Evolutionary conservation across 2,113 vertebrate genomes (phyloP).

Genomic region (Ptilorrhoa leucosticta): DNA sequence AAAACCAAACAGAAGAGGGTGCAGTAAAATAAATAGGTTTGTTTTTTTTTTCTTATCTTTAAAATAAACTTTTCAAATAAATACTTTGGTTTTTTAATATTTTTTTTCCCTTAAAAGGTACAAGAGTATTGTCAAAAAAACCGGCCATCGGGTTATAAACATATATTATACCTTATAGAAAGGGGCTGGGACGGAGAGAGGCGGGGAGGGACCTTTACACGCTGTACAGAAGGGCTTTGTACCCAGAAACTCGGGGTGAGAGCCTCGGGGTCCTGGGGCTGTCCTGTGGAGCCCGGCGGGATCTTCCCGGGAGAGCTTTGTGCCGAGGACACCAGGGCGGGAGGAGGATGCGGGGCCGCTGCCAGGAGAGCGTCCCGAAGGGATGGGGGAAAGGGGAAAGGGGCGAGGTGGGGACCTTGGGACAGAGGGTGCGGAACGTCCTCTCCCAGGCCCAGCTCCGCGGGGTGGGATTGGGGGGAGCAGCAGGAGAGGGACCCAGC

Average conservation of each 20-base stretch:
- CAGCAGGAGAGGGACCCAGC: background rate
- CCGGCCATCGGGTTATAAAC: slow-evolving; percentile 33
- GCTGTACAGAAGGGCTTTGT: slow-evolving; percentile 26
- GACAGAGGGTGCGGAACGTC: background rate
- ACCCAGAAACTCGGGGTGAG: background rate
- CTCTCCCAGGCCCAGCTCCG: background rate
- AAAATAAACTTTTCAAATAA: slow-evolving; percentile 74
- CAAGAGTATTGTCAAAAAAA: slow-evolving; percentile 45
- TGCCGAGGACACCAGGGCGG: background rate
- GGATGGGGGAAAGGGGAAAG: accelerated
- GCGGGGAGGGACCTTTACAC: background rate
- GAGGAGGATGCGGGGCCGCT: background rate
- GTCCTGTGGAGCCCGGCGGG: background rate
- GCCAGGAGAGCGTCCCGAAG: background rate
- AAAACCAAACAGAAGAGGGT: slow-evolving; percentile 45
- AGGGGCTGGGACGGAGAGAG: background rate
- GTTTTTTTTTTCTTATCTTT: slow-evolving; percentile 46
- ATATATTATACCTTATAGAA: slow-evolving; percentile 38
- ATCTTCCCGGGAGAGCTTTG: background rate
- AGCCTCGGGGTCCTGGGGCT: background rate
- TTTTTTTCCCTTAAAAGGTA: slow-evolving; percentile 17
- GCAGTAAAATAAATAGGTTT: slow-evolving; percentile 67
- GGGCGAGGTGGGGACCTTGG: background rate
- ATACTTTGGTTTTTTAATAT: slow-evolving; percentile 34
- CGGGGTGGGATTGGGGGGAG: background rate